These are phyloP conservation scores for Carcinoscorpius rotundicauda DNA, from an alignment of 1,140 invertebrate species.

Conservation along the genomic window DNA sequence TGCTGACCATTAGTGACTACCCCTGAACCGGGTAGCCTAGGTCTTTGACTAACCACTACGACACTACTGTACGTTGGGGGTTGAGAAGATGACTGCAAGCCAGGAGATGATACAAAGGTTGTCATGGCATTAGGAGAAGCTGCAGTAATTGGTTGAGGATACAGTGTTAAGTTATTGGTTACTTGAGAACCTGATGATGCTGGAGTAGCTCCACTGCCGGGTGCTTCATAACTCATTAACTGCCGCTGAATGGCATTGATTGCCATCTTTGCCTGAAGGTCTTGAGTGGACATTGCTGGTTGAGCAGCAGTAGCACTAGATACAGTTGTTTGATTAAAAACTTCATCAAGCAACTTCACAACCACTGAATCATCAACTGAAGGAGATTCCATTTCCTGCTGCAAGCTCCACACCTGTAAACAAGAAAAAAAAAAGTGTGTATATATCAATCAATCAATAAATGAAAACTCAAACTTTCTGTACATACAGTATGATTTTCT, in stretches of 20 bases:
- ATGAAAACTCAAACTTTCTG: too few species aligned
- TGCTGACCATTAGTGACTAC: slow-evolving; percentile 13
- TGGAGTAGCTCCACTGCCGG: slow-evolving; percentile 32
- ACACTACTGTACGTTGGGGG: slow-evolving; percentile 7
- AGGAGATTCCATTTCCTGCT: slow-evolving; percentile 20
- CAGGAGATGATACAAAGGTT: background rate
- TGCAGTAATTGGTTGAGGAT: slow-evolving; percentile 24
- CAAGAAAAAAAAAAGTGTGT: too few species aligned
- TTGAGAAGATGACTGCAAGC: slow-evolving; percentile 4
- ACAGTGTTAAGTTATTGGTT: slow-evolving; percentile 15
- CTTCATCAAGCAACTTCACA: slow-evolving; percentile 14
- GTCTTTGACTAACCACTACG: slow-evolving; percentile 8
- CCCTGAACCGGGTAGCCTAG: slow-evolving; percentile 27
- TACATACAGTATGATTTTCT: too few species aligned
- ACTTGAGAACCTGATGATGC: slow-evolving; percentile 16
- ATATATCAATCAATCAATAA: too few species aligned
- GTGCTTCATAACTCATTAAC: slow-evolving; percentile 68
- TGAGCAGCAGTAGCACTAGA: slow-evolving; percentile 6
- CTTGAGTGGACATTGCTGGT: slow-evolving; percentile 21
- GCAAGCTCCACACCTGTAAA: slow-evolving; percentile 20
- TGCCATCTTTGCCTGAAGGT: slow-evolving; percentile 59
- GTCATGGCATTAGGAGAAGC: background rate
- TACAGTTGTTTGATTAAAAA: slow-evolving; percentile 6
- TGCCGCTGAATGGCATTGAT: slow-evolving; percentile 82
- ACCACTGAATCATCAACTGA: slow-evolving; percentile 5